phyloP scores from a whole-genome alignment of 2,113 vertebrate genomes.

The Chitala chitala region DNA sequence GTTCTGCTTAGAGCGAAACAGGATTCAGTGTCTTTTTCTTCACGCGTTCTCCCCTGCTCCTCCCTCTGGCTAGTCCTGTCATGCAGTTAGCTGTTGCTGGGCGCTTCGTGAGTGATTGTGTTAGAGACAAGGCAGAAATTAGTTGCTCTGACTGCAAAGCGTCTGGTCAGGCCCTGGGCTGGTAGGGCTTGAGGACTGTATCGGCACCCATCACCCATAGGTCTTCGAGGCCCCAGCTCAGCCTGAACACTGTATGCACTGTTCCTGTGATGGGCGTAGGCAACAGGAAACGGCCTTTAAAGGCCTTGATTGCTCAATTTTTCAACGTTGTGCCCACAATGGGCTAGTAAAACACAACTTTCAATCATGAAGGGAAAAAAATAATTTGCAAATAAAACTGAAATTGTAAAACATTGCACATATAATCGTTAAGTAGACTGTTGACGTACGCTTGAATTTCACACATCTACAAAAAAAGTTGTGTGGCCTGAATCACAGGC shows the following conservation, averaged over 20 bases:
- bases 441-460: not conserved
- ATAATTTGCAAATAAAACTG: slow-evolving; percentile 6
- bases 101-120: not conserved
- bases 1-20: not conserved
- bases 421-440: not conserved
- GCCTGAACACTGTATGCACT: not conserved
- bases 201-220: not conserved
- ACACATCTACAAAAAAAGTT: not conserved
- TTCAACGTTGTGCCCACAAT: not conserved
- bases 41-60: too few species aligned
- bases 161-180: too few species aligned
- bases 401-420: slow-evolving; percentile 15
- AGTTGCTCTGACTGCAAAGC: not conserved
- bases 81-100: too few species aligned
- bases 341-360: slow-evolving; percentile 15
- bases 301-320: not conserved
- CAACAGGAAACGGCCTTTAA: not conserved
- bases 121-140: not conserved
- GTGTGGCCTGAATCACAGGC: too few species aligned
- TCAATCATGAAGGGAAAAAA: slow-evolving; percentile 6
- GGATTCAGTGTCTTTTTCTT: not conserved
- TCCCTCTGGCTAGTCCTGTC: not conserved
- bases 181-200: not conserved
- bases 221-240: not conserved
- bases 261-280: not conserved